Conservation (phyloP, 2,797 vertebrate species). For the Picus viridis region DNA sequence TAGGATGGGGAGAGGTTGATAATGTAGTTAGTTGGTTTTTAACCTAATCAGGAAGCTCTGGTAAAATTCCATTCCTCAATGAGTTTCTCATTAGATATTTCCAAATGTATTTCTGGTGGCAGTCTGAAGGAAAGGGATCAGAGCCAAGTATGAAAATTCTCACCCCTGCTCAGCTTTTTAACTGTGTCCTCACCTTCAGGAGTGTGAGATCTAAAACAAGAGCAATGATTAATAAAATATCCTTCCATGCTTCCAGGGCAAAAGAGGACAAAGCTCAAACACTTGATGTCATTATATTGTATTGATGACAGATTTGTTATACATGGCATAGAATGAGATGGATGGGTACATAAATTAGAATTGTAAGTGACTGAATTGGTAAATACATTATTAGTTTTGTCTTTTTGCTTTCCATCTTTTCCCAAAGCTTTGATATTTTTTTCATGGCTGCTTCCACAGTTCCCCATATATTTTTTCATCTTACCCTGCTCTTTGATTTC, state of each 20-base stretch:
- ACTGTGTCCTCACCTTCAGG: background rate
- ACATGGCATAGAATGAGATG: background rate
- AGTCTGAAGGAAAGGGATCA: background rate
- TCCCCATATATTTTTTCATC: background rate
- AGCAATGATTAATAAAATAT: conserved; percentile 23
- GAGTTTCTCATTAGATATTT: background rate
- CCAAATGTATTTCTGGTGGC: background rate
- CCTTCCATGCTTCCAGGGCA: background rate
- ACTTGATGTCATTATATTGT: background rate
- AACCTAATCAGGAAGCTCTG: background rate
- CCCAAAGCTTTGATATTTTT: conserved; percentile 45
- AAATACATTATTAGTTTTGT: conserved; percentile 58
- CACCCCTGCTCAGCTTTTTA: background rate
- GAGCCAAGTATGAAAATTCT: background rate
- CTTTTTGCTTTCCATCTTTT: background rate
- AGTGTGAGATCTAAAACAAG: background rate
- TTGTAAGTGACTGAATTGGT: background rate
- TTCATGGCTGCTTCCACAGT: conserved; percentile 7
- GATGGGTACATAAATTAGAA: conserved; percentile 41
- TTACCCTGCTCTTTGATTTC: background rate
- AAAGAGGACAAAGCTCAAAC: conserved; percentile 22
- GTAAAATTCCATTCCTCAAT: background rate
- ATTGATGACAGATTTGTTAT: conserved; percentile 33
- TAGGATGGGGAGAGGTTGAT: accelerated
- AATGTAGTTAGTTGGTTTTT: background rate